phyloP scores from a whole-genome alignment of 2,888 invertebrate species.

The Polymixis lichenea region DNA sequence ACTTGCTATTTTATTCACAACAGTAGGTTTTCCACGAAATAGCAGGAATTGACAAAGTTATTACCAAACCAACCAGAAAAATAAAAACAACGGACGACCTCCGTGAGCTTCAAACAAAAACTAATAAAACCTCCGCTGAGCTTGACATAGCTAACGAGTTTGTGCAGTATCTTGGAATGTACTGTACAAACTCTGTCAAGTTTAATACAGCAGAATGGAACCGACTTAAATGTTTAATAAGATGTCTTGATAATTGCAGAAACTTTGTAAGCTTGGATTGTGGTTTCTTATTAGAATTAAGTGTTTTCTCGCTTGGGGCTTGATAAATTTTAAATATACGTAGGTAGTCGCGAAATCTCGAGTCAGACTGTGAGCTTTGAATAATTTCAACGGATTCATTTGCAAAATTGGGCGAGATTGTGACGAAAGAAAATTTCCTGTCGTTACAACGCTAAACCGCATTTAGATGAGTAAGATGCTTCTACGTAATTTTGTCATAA shows the following conservation, averaged over 20 bases:
- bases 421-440: conserved; percentile 28
- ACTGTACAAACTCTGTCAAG: conserved; percentile 54
- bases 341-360: conserved; percentile 49
- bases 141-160: conserved; percentile 49
- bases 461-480: not conserved
- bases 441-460: conserved; percentile 17
- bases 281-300: conserved; percentile 65
- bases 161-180: conserved; percentile 47
- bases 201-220: conserved; percentile 63
- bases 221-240: conserved; percentile 66
- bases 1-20: conserved; percentile 18
- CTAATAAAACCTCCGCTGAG: conserved; percentile 49
- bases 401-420: conserved; percentile 43
- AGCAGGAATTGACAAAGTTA: conserved; percentile 9
- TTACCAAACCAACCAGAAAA: not conserved
- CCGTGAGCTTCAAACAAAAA: conserved; percentile 39
- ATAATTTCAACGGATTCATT: conserved; percentile 63
- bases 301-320: conserved; percentile 51
- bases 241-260: conserved; percentile 67
- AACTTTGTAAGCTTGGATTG: conserved; percentile 67
- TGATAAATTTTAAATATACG: conserved; percentile 61
- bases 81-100: conserved; percentile 33
- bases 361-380: conserved; percentile 55
- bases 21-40: not conserved
- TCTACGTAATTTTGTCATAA: conserved; percentile 16